Base-by-base conservation (phyloP, 2,888 invertebrate genomes). In the Antitype chi region DNA sequence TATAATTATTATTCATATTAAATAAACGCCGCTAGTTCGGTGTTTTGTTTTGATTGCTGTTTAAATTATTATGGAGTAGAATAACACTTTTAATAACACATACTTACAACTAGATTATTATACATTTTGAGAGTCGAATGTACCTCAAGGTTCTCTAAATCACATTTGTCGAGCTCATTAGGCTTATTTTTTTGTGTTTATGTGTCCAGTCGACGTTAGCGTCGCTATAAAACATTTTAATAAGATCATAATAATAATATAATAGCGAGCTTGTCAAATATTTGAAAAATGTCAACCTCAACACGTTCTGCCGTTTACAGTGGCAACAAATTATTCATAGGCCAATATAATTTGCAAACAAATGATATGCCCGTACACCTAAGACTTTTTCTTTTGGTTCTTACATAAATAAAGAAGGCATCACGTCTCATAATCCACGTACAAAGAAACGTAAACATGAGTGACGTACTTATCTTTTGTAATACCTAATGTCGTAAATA, bases 351-450 rank as follows among this genome's bases (percentile, higher is more conserved):
- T 95, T 94, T 95, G 93, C 94, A 95, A 93, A 90, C 91, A 91
- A 94, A 94, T 92, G 91, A 90, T 88, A 88, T 89, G 89, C 81
- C 81, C 84, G 91, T 90, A 91, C 88, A 92, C 92, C 92, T 92
- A 91, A 91, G 90, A 89, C 88, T 91, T 91, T 91, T 89, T 89
- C 84, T 89, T 90, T 90, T 89, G 88, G 90, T 89, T 91, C 88
- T 91, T 93, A 92, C 93, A 94, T 94, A 95, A 95, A 95, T 93
- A 95, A 94, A 91, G 90, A 89, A 90, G 90, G 90, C 91, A 93
- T 95, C 93, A 93, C 95, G 94, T 94, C 92, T 93, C 96, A 95
- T 96, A 95, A 96, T 95, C 94, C 95, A 90, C 93, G 94, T 92
- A 95, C 94, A 95, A 95, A 94, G 95, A 92, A 89, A 92, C 93